Evolutionary conservation across 2,113 vertebrate genomes (phyloP).

Genomic region (Phaethornis superciliosus): DNA sequence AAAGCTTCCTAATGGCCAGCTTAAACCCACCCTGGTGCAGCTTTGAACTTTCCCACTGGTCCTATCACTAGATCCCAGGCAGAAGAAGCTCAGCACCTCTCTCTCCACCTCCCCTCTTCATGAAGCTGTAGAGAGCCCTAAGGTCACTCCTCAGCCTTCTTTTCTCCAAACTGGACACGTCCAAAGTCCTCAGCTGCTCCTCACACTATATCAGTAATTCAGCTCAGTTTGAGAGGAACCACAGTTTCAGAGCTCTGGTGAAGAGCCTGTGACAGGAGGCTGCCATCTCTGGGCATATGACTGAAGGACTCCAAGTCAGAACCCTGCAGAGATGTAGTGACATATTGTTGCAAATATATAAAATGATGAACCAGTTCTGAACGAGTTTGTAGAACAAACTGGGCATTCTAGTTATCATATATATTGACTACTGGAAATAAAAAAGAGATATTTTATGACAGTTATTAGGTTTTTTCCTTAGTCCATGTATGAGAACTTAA

Average conservation of each 20-base stretch:
- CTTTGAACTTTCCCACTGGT: accelerated
- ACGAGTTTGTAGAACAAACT: not conserved
- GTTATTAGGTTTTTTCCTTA: not conserved
- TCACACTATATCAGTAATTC: not conserved
- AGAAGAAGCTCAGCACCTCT: not conserved
- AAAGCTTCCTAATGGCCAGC: not conserved
- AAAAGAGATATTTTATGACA: not conserved
- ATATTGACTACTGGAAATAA: not conserved
- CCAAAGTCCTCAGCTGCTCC: accelerated
- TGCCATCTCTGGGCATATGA: not conserved
- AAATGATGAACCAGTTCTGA: not conserved
- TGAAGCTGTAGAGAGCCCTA: not conserved
- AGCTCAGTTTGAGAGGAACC: accelerated
- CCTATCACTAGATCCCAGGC: not conserved
- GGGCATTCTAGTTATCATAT: not conserved
- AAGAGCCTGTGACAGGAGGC: no score
- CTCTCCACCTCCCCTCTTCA: not conserved
- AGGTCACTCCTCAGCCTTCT: not conserved
- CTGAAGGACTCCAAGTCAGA: not conserved
- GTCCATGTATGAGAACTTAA: not conserved
- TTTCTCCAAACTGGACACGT: not conserved
- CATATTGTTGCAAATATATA: not conserved
- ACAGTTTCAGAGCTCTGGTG: not conserved
- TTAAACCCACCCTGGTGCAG: accelerated
- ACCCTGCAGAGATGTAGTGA: accelerated